Conservation (phyloP, 2,888 invertebrate genomes). For the Listrodromus nycthemerus region DNA sequence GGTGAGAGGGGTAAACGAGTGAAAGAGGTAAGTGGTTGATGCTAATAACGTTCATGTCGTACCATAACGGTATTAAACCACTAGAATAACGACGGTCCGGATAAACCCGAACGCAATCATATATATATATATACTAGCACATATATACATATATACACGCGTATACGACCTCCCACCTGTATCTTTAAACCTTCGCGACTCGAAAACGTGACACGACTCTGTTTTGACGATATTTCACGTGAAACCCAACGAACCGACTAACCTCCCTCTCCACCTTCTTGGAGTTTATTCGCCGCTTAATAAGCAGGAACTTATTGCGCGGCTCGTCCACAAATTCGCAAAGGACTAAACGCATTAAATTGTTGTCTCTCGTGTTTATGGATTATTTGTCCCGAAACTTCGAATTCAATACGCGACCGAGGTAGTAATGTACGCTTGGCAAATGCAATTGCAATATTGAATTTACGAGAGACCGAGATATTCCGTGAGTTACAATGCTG, state of each 20-base stretch:
- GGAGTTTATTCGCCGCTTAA: slow-evolving; percentile 10
- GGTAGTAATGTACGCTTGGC: background rate
- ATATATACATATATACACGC: slow-evolving; percentile 6
- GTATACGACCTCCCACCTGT: slow-evolving; percentile 35
- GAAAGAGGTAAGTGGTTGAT: slow-evolving; percentile 75
- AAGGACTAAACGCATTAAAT: background rate
- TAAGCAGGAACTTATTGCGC: slow-evolving; percentile 6
- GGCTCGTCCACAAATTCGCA: background rate
- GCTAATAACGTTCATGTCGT: slow-evolving; percentile 81
- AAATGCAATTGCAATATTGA: background rate
- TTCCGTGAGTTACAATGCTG: background rate
- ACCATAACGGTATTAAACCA: slow-evolving; percentile 81
- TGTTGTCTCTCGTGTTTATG: background rate
- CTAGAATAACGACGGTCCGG: slow-evolving; percentile 78
- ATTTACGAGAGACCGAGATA: background rate
- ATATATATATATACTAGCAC: slow-evolving; percentile 11
- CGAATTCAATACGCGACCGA: background rate
- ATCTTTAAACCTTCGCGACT: slow-evolving; percentile 57
- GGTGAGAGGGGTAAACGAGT: slow-evolving; percentile 69
- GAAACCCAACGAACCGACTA: background rate
- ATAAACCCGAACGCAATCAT: slow-evolving; percentile 69
- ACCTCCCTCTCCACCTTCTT: background rate
- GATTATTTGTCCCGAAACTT: background rate
- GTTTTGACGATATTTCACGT: slow-evolving; percentile 35
- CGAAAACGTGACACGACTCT: slow-evolving; percentile 22